Percentiles rank a stretch among this genome's conserved stretches.
Evolutionary conservation across 1,140 invertebrate genomes (phyloP).

Genomic region (Globodera rostochiensis): DNA sequence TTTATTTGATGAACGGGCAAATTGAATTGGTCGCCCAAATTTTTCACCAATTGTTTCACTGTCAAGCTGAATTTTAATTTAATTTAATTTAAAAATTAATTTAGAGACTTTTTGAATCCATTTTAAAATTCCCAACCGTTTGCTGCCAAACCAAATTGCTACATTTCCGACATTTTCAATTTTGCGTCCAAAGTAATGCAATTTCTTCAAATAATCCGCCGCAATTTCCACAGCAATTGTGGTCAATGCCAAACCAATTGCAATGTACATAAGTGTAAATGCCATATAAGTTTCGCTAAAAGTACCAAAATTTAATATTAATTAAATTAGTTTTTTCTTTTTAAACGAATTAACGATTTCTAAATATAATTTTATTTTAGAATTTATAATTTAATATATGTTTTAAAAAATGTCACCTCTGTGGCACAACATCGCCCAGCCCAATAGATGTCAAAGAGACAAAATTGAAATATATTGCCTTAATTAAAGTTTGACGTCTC

Average conservation of each 20-base stretch:
- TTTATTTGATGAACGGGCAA: conserved; percentile 53
- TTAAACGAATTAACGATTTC: too few species aligned
- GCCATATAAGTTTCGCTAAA: conserved; percentile 55
- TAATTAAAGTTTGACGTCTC: too few species aligned
- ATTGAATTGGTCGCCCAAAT: conserved; percentile 64
- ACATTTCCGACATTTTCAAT: conserved; percentile 65
- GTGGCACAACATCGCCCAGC: conserved; percentile 48
- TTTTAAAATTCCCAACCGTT: conserved; percentile 44
- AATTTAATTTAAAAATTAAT: conserved; percentile 23
- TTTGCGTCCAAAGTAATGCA: conserved; percentile 65
- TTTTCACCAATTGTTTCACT: conserved; percentile 64
- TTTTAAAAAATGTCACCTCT: conserved; percentile 25
- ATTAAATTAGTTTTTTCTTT: too few species aligned
- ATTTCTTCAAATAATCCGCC: conserved; percentile 63
- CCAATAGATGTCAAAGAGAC: conserved; percentile 54
- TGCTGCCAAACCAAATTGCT: conserved; percentile 64
- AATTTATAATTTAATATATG: too few species aligned
- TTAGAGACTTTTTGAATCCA: conserved; percentile 7
- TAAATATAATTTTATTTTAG: too few species aligned
- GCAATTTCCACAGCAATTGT: conserved; percentile 66
- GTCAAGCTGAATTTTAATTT: conserved; percentile 51
- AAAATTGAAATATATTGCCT: conserved; percentile 56
- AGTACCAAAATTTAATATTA: background rate
- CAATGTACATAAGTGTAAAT: conserved; percentile 63
- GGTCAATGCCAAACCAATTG: conserved; percentile 60